Base-by-base conservation (phyloP, 1,140 invertebrate species). In the Neodiprion lecontei region DNA sequence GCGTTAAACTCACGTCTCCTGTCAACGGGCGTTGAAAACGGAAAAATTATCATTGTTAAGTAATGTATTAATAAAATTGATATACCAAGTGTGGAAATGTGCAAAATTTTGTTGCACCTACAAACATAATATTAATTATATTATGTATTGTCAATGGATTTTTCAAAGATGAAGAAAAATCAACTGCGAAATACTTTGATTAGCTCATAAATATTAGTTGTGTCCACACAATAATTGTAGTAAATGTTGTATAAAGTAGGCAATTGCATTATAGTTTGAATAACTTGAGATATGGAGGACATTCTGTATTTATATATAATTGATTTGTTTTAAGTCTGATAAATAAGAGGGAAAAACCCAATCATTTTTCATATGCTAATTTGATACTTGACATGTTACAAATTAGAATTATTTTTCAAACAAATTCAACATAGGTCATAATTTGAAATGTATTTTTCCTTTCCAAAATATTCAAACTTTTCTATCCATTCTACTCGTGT, bases 201-300 rank as follows among this genome's bases (percentile, higher is more conserved):
- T 9, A 61, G 53, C 11, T 12, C 11, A 61, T 14, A 14, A n/a
- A 78, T 78, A 14, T 65, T 12, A 80, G 77, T 75, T 79, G 82
- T 77, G 74, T 79, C 70, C 76, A 77, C 77, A 76, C 77, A 73
- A 79, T 80, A 71, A 79, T 69, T 82, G 79, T 84, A 83, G 76
- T 82, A 80, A 82, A 79, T 80, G 81, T 82, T 83, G 81, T 83
- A 84, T 81, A 83, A 83, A 83, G 74, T 82, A 83, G 79, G 50
- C 75, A 77, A 82, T 81, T 79, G 76, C 48, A 67, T 28, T 80
- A 79, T 83, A 80, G 75, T 78, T 82, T 83, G 78, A 81, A 77
- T 78, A 74, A 79, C 76, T 71, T 61, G 74, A 69, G 61, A 48
- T 76, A 82, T 68, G 74, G 70, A 49, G 77, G 69, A 72, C 74